A percentile compares a stretch with the other conserved stretches of the same genome.
phyloP scores from a whole-genome alignment of 2,113 vertebrate genomes.

The Catharus bicknelli region DNA sequence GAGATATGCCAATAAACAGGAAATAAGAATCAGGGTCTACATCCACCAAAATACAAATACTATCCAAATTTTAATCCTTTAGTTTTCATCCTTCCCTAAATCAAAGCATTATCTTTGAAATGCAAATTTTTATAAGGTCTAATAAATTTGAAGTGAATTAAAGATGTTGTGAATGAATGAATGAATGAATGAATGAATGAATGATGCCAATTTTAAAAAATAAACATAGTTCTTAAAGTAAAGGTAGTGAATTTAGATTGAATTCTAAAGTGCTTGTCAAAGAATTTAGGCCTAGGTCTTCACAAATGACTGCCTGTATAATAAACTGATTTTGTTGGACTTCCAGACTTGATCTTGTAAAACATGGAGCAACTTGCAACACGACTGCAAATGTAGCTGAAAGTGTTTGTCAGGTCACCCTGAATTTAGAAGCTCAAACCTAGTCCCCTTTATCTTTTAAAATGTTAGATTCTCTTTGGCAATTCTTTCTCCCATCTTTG shows the following conservation, averaged over 20 bases:
- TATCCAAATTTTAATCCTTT: background rate
- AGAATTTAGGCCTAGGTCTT: background rate
- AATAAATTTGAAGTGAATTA: background rate
- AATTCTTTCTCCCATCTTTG: background rate
- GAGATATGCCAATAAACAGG: background rate
- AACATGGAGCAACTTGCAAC: background rate
- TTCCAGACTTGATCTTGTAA: constrained; percentile 13
- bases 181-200: background rate
- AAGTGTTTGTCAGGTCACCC: background rate
- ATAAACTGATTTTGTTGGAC: background rate
- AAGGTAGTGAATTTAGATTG: background rate
- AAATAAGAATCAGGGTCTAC: background rate
- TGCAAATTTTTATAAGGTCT: background rate
- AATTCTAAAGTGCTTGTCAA: background rate
- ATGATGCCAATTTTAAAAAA: background rate
- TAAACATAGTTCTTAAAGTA: background rate
- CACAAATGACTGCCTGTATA: background rate
- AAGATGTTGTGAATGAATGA: background rate
- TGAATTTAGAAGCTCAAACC: background rate
- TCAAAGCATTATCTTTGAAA: background rate
- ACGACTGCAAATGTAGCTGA: background rate
- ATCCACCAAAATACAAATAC: background rate
- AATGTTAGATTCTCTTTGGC: background rate
- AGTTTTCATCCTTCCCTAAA: background rate
- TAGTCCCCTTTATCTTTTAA: background rate